Conservation (phyloP, 2,888 invertebrate genomes). For the Lumbricus terrestris region DNA sequence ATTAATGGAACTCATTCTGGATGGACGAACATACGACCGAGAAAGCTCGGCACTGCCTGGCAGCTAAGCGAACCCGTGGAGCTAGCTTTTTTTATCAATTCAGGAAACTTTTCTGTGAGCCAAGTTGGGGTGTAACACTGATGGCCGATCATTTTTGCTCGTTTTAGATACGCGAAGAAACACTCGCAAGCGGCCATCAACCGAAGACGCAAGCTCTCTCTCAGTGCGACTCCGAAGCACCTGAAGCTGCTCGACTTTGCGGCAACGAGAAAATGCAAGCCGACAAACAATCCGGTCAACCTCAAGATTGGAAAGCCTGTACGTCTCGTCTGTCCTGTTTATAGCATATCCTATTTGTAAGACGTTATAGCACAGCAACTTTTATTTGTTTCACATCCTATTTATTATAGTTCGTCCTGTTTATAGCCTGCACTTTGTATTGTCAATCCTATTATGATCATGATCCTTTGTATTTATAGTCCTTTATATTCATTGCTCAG, state of each 20-base stretch:
- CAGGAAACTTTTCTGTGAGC: not conserved
- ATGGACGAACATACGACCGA: too few relatives aligned
- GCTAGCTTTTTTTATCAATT: not conserved
- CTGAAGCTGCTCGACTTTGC: conserved; percentile 73
- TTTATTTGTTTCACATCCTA: not conserved
- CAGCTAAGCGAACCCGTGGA: too few relatives aligned
- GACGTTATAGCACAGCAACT: not conserved
- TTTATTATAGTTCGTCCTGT: not conserved
- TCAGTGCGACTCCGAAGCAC: conserved; percentile 77
- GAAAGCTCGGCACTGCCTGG: too few relatives aligned
- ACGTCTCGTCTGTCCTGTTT: conserved; percentile 30
- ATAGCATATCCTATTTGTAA: not conserved
- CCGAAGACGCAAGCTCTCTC: conserved; percentile 82
- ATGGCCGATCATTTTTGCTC: not conserved
- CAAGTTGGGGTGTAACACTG: too few relatives aligned
- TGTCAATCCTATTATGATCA: too few relatives aligned
- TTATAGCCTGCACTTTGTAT: not conserved
- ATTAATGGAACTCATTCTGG: too few relatives aligned
- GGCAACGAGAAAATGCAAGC: conserved; percentile 45
- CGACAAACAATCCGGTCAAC: conserved; percentile 35
- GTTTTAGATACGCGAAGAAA: conserved; percentile 45
- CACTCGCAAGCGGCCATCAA: conserved; percentile 71
- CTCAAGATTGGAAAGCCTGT: conserved; percentile 49
- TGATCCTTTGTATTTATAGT: too few relatives aligned
- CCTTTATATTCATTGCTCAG: too few relatives aligned